Conservation (phyloP, 2,888 invertebrate species). For the Stictocephala bisonia region DNA sequence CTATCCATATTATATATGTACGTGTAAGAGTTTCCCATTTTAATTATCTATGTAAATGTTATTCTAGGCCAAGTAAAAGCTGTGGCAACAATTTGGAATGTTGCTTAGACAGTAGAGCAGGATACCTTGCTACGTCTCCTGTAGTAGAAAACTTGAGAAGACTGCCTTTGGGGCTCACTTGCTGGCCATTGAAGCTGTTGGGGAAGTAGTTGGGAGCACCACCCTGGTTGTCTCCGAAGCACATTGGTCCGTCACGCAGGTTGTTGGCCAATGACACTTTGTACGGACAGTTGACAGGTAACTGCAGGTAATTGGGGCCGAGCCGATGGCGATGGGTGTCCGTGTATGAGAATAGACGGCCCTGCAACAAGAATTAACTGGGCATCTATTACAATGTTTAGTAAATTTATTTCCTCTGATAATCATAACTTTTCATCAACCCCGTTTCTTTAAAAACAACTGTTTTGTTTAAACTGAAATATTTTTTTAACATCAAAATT, state of each 20-base stretch:
- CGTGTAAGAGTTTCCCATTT: too few relatives aligned
- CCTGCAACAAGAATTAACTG: slow-evolving; percentile 68
- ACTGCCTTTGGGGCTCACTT: slow-evolving; percentile 74
- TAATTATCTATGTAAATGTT: too few relatives aligned
- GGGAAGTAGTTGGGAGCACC: slow-evolving; percentile 96
- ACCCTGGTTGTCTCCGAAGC: slow-evolving; percentile 80
- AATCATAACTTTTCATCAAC: too few relatives aligned
- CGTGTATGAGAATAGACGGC: slow-evolving; percentile 86
- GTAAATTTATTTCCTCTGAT: too few relatives aligned
- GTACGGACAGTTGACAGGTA: slow-evolving; percentile 97
- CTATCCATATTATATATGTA: too few relatives aligned
- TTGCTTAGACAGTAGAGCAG: too few relatives aligned
- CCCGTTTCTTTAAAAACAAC: too few relatives aligned
- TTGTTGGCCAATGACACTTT: slow-evolving; percentile 72
- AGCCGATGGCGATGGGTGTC: slow-evolving; percentile 94
- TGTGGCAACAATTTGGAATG: too few relatives aligned
- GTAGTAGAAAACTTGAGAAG: slow-evolving; percentile 70
- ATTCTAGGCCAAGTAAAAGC: too few relatives aligned
- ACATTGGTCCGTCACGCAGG: slow-evolving; percentile 90
- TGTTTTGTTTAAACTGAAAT: neutral
- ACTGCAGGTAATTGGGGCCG: slow-evolving; percentile 91
- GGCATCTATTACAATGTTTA: too few relatives aligned
- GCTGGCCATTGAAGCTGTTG: slow-evolving; percentile 93
- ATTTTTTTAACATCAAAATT: too few relatives aligned
- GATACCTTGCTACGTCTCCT: slow-evolving; percentile 79